phyloP scores from a whole-genome alignment of 2,888 invertebrate genomes.

The Cephus runcator region DNA sequence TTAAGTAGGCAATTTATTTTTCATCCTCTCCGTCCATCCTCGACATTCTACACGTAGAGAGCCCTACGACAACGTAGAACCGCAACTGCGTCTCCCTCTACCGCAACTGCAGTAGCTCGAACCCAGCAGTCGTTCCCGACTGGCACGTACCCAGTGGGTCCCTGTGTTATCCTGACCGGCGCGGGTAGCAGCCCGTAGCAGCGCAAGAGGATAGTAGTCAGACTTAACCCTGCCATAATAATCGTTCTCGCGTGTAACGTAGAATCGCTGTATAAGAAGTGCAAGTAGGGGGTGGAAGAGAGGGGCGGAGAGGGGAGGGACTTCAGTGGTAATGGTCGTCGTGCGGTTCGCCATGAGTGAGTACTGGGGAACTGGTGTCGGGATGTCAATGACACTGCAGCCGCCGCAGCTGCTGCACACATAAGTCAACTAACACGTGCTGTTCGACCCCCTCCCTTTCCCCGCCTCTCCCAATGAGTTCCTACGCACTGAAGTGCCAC shows the following conservation, averaged over 20 bases:
- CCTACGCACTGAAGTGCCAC: background rate
- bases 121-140: too few relatives aligned
- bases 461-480: background rate
- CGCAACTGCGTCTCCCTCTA: too few relatives aligned
- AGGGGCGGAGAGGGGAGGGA: background rate
- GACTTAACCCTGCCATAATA: conserved; percentile 40
- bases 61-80: too few relatives aligned
- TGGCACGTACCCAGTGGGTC: too few relatives aligned
- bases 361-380: conserved; percentile 43
- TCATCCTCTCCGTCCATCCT: too few relatives aligned
- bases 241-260: conserved; percentile 49
- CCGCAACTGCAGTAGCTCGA: too few relatives aligned
- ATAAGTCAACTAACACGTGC: conserved; percentile 48
- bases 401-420: conserved; percentile 43
- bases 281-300: too few relatives aligned
- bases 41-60: too few relatives aligned
- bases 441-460: conserved; percentile 15
- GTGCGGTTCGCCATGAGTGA: conserved; percentile 38
- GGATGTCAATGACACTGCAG: conserved; percentile 56
- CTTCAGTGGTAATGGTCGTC: conserved; percentile 34
- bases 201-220: too few relatives aligned
- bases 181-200: too few relatives aligned
- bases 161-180: too few relatives aligned
- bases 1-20: too few relatives aligned
- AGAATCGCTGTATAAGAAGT: conserved; percentile 32